Evolutionary conservation across 2,888 invertebrate species (phyloP).

Genomic region (Meta bourneti): DNA sequence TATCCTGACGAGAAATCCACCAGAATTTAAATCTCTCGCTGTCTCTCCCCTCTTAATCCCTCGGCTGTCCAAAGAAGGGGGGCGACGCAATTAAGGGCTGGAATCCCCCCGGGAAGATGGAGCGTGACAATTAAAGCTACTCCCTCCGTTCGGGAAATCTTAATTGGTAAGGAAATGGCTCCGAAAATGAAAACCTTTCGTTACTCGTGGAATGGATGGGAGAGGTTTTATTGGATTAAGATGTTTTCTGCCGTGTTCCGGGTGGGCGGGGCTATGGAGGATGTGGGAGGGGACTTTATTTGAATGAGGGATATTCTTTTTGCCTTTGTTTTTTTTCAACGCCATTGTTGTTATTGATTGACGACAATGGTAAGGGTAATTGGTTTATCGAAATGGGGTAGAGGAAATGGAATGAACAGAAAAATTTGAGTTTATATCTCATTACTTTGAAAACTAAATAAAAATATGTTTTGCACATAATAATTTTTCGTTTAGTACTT

Average conservation of each 20-base stretch:
- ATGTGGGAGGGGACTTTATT: neutral
- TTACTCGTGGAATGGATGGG: neutral
- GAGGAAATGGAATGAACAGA: neutral
- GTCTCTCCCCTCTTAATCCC: constrained; percentile 14
- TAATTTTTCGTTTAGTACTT: too few relatives aligned
- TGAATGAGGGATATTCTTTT: neutral
- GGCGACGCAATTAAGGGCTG: constrained; percentile 38
- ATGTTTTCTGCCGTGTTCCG: neutral
- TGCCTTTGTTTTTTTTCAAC: neutral
- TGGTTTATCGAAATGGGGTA: neutral
- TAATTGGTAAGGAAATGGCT: constrained; percentile 55
- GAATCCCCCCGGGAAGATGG: constrained; percentile 25
- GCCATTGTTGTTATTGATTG: neutral
- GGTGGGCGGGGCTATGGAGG: neutral
- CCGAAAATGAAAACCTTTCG: constrained; percentile 57
- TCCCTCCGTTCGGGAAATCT: constrained; percentile 28
- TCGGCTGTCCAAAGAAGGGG: constrained; percentile 25
- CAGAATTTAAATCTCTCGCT: neutral
- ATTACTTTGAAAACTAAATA: neutral
- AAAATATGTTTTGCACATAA: too few relatives aligned
- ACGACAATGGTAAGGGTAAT: neutral
- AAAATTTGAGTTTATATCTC: neutral
- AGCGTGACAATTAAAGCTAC: constrained; percentile 64
- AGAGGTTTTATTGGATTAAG: neutral
- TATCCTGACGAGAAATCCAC: neutral